phyloP scores from a whole-genome alignment of 2,888 invertebrate species.

The Argyra leucocephala region DNA sequence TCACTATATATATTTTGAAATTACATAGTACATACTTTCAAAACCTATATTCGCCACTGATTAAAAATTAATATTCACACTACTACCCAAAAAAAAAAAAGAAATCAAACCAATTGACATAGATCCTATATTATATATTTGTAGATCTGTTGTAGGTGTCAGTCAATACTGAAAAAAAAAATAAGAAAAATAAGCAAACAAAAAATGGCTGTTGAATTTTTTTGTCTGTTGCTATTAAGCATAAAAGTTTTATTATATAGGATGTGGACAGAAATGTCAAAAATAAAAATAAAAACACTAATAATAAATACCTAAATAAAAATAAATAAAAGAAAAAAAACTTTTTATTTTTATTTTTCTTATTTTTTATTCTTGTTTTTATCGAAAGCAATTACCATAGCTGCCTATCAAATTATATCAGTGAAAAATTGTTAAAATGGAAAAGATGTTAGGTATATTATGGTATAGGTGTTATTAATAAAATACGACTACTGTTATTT shows the following conservation, averaged over 20 bases:
- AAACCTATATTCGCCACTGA: too few species aligned
- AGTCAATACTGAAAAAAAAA: neutral
- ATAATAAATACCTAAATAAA: neutral
- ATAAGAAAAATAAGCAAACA: neutral
- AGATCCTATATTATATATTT: too few species aligned
- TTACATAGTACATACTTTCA: too few species aligned
- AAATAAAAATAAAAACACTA: neutral
- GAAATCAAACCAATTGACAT: too few species aligned
- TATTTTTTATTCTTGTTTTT: neutral
- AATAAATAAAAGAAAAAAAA: neutral
- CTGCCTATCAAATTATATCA: slow-evolving; percentile 3
- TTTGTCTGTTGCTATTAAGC: neutral
- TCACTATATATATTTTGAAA: too few species aligned
- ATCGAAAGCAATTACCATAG: slow-evolving; percentile 6
- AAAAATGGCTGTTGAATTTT: too few species aligned
- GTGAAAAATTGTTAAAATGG: neutral
- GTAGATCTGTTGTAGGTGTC: too few species aligned
- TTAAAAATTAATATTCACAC: too few species aligned
- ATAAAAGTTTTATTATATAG: neutral
- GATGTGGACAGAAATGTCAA: neutral
- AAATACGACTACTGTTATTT: too few species aligned
- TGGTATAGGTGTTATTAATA: too few species aligned
- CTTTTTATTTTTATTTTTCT: neutral
- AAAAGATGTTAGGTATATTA: too few species aligned
- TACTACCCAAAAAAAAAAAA: too few species aligned